A percentile compares a stretch with the other conserved stretches of the same genome.
These are phyloP conservation scores for Chrysoperla carnea DNA, from an alignment of 1,140 invertebrate genomes.

Conservation along the genomic window DNA sequence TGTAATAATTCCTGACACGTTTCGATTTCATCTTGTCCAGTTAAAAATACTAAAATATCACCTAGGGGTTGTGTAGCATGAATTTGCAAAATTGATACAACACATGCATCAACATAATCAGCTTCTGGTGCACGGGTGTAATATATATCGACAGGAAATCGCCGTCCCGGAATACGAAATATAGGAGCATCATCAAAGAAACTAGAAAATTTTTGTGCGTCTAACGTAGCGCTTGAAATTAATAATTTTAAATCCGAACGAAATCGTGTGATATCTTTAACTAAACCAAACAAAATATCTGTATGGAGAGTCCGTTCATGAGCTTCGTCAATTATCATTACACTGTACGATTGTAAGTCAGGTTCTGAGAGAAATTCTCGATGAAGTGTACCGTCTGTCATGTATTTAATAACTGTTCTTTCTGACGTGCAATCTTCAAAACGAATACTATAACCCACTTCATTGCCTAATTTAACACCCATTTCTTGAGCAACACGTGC, in stretches of 20 bases:
- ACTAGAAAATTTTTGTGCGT: slow-evolving; percentile 94
- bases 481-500: slow-evolving; percentile 98
- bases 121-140: slow-evolving; percentile 98
- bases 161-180: slow-evolving; percentile 84
- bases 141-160: slow-evolving; percentile 89
- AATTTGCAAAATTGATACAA: slow-evolving; percentile 93
- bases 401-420: slow-evolving; percentile 96
- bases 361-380: slow-evolving; percentile 96
- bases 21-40: slow-evolving; percentile 94
- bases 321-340: slow-evolving; percentile 99
- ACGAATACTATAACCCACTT: slow-evolving; percentile 97
- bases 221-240: slow-evolving; percentile 94
- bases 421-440: slow-evolving; percentile 98
- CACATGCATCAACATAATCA: slow-evolving; percentile 94
- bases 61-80: slow-evolving; percentile 91
- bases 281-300: slow-evolving; percentile 94
- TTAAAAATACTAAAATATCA: slow-evolving; percentile 93
- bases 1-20: slow-evolving; percentile 84
- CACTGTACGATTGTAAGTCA: slow-evolving; percentile 84
- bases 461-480: slow-evolving; percentile 94
- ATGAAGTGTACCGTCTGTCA: slow-evolving; percentile 98
- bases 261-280: slow-evolving; percentile 95
- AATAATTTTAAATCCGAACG: slow-evolving; percentile 87
- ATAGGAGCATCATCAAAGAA: slow-evolving; percentile 99
- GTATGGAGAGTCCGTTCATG: slow-evolving; percentile 97